These are phyloP conservation scores for Adelphocoris suturalis DNA, from an alignment of 2,888 invertebrate species.

Conservation along the genomic window DNA sequence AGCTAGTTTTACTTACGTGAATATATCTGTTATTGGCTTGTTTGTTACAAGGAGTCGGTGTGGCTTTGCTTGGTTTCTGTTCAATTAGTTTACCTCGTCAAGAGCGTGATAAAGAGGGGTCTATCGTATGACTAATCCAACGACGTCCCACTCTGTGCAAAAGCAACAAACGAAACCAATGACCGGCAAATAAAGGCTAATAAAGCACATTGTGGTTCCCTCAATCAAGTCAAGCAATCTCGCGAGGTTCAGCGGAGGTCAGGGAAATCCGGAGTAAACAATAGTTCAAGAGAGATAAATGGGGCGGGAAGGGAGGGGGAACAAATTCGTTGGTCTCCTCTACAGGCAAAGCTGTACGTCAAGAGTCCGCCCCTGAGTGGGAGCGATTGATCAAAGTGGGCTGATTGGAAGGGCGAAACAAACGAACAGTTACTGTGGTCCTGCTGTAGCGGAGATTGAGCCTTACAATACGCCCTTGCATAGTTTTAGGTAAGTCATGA, in stretches of 20 bases:
- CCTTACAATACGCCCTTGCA: too few relatives aligned
- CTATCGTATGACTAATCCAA: too few relatives aligned
- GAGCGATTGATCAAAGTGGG: conserved; percentile 14
- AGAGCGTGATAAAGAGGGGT: too few relatives aligned
- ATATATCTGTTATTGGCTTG: too few relatives aligned
- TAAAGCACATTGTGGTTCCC: conserved; percentile 14
- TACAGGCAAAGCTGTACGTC: conserved; percentile 15
- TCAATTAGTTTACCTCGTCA: too few relatives aligned
- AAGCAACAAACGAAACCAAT: conserved; percentile 1
- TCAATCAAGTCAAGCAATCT: conserved; percentile 47
- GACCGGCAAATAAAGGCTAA: conserved; percentile 30
- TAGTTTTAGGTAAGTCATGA: too few relatives aligned
- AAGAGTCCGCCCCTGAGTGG: background rate
- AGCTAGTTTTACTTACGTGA: too few relatives aligned
- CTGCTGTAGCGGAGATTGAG: too few relatives aligned
- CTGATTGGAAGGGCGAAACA: too few relatives aligned
- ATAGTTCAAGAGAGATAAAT: background rate
- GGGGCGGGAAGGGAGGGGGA: background rate
- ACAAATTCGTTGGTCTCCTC: conserved; percentile 36
- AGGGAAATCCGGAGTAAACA: conserved; percentile 33
- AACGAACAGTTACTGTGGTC: too few relatives aligned
- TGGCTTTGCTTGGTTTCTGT: too few relatives aligned
- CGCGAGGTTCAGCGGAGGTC: conserved; percentile 37
- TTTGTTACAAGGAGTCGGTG: too few relatives aligned
- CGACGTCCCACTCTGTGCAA: background rate